Evolutionary conservation across 2,797 vertebrate species (phyloP).

Genomic region (Silurus lanzhouensis): DNA sequence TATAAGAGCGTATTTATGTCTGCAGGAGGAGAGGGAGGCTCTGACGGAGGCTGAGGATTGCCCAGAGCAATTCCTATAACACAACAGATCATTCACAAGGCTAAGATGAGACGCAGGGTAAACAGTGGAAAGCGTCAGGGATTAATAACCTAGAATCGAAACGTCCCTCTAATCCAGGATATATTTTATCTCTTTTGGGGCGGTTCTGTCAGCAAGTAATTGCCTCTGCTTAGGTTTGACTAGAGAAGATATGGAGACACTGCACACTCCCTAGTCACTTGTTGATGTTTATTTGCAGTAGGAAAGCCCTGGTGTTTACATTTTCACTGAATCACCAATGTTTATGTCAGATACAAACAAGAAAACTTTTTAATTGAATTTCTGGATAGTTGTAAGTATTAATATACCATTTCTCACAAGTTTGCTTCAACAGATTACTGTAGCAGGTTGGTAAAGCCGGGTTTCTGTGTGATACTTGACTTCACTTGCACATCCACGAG

Average conservation of each 20-base stretch:
- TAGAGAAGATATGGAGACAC: neutral
- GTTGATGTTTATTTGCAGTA: slow-evolving; percentile 1
- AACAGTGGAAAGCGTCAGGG: slow-evolving; percentile 14
- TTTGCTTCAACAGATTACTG: neutral
- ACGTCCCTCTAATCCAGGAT: neutral
- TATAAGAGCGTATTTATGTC: slow-evolving; percentile 14
- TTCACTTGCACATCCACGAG: neutral
- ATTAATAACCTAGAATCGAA: slow-evolving; percentile 26
- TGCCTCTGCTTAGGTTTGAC: neutral
- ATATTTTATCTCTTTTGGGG: slow-evolving; percentile 10
- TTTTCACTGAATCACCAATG: neutral
- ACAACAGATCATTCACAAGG: slow-evolving; percentile 16
- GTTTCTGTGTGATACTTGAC: neutral
- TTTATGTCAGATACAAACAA: neutral
- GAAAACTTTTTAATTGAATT: neutral
- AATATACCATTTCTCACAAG: neutral
- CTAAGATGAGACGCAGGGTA: slow-evolving; percentile 4
- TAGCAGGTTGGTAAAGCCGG: neutral
- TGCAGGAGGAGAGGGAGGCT: slow-evolving; percentile 23
- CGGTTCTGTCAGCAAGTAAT: slow-evolving; percentile 1
- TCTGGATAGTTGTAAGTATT: neutral
- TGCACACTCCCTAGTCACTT: neutral
- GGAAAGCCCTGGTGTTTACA: neutral
- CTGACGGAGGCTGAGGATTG: slow-evolving; percentile 18
- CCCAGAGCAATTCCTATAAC: slow-evolving; percentile 22